phyloP scores from a whole-genome alignment of 2,888 invertebrate species.

The Yponomeuta plumbellus region DNA sequence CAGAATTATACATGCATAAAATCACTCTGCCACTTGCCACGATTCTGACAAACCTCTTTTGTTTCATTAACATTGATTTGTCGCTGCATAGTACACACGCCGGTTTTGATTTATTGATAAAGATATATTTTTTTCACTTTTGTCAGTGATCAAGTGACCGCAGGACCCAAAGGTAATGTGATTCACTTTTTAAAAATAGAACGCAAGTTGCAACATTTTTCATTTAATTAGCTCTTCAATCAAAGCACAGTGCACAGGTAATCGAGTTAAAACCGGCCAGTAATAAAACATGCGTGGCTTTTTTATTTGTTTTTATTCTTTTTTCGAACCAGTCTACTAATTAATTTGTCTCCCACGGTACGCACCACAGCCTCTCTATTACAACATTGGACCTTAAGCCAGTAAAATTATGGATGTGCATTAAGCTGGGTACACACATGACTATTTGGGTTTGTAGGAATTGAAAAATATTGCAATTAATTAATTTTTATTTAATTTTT shows the following conservation, averaged over 20 bases:
- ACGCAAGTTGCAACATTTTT: not conserved
- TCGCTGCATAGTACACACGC: too few relatives aligned
- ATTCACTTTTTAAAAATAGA: not conserved
- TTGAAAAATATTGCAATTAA: too few relatives aligned
- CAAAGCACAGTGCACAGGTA: not conserved
- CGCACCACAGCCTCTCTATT: not conserved
- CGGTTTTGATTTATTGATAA: too few relatives aligned
- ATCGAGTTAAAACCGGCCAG: not conserved
- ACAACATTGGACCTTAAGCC: not conserved
- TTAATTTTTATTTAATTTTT: too few relatives aligned
- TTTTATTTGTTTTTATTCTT: not conserved
- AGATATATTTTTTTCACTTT: too few relatives aligned
- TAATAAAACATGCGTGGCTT: not conserved
- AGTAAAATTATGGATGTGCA: not conserved
- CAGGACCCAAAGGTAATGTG: too few relatives aligned
- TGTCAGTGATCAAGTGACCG: too few relatives aligned
- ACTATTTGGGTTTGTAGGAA: not conserved
- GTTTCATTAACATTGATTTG: too few relatives aligned
- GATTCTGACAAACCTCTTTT: too few relatives aligned
- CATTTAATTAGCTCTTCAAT: not conserved
- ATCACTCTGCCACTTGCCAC: too few relatives aligned
- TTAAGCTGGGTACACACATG: not conserved
- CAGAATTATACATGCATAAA: too few relatives aligned
- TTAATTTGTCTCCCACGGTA: slow-evolving; percentile 6
- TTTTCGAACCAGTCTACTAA: not conserved